Percentiles rank a stretch among this genome's conserved stretches.
These are phyloP conservation scores for Agonum fuliginosum DNA, from an alignment of 2,888 invertebrate genomes.

Conservation along the genomic window DNA sequence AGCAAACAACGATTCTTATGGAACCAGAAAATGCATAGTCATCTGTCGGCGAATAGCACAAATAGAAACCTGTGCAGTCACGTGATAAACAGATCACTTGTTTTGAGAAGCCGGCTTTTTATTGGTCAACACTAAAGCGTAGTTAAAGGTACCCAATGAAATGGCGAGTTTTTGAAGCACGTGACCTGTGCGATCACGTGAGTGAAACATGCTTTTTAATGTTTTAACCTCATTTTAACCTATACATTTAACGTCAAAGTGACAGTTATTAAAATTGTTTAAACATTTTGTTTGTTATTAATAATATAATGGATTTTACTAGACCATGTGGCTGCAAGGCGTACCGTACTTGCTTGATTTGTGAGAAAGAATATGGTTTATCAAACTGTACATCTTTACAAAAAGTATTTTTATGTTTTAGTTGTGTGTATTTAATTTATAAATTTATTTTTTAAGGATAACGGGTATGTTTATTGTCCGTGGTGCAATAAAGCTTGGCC, in stretches of 20 bases:
- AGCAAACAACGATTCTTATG: too few relatives aligned
- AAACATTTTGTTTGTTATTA: too few relatives aligned
- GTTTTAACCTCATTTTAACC: slow-evolving; percentile 17
- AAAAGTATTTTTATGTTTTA: slow-evolving; percentile 67
- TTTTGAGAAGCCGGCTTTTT: too few relatives aligned
- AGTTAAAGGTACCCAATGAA: too few relatives aligned
- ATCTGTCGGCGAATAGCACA: too few relatives aligned
- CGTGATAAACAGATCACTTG: too few relatives aligned
- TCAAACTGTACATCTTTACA: slow-evolving; percentile 66
- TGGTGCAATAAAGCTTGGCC: slow-evolving; percentile 84
- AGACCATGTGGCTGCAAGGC: slow-evolving; percentile 95
- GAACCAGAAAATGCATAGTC: too few relatives aligned
- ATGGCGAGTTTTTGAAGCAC: too few relatives aligned
- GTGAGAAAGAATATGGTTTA: slow-evolving; percentile 82
- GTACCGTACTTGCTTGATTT: slow-evolving; percentile 89
- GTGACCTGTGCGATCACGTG: too few relatives aligned
- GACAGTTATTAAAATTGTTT: not conserved
- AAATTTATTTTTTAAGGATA: slow-evolving; percentile 71
- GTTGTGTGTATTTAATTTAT: not conserved
- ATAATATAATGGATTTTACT: slow-evolving; percentile 78
- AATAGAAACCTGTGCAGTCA: too few relatives aligned
- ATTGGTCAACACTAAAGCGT: too few relatives aligned
- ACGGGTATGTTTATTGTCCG: slow-evolving; percentile 84
- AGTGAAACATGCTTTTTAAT: too few relatives aligned
- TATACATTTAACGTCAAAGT: slow-evolving; percentile 32